These are phyloP conservation scores for Guaruba guarouba DNA, from an alignment of 2,113 vertebrate species.

Conservation along the genomic window DNA sequence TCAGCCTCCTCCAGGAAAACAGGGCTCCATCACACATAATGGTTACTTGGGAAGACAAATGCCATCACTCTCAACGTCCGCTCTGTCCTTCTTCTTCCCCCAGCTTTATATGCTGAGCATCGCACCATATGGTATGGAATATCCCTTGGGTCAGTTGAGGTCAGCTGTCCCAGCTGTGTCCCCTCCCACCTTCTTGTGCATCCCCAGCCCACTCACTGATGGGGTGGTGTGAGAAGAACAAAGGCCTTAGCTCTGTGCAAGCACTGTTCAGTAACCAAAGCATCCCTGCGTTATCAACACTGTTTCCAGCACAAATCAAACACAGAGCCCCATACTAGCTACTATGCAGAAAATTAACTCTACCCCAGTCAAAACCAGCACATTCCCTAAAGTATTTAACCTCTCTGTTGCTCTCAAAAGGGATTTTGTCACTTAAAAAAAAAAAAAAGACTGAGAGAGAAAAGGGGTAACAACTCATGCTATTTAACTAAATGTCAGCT, in stretches of 20 bases:
- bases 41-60: not conserved
- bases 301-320: not conserved
- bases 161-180: not conserved
- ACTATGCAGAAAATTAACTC: not conserved
- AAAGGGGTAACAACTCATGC: not conserved
- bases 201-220: not conserved
- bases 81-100: not conserved
- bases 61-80: not conserved
- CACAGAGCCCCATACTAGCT: not conserved
- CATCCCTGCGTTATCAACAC: not conserved
- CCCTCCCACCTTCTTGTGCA: not conserved
- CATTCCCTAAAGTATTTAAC: not conserved
- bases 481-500: slow-evolving; percentile 23
- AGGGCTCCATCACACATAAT: not conserved
- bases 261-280: not conserved
- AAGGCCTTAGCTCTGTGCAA: not conserved
- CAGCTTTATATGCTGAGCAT: not conserved
- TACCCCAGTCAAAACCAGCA: not conserved
- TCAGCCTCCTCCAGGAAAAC: not conserved
- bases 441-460: not conserved
- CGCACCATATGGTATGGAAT: not conserved
- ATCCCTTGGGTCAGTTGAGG: not conserved
- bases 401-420: not conserved
- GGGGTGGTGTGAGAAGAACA: not conserved
- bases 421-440: slow-evolving; percentile 21